Evolutionary conservation across 2,888 invertebrate species (phyloP).

Genomic region (Harpagoxenus sublaevis): DNA sequence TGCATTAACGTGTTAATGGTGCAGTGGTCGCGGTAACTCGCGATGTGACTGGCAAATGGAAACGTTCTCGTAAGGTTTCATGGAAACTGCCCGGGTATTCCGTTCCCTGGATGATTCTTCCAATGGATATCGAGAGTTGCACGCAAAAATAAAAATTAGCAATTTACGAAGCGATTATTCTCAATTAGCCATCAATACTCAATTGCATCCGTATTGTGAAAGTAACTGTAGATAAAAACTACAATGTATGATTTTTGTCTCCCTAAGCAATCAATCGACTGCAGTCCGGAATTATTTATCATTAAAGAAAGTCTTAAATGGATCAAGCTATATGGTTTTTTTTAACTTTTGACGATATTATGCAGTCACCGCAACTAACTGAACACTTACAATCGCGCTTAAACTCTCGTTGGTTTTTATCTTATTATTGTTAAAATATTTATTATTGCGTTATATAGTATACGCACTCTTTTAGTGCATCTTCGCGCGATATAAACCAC

Average conservation of each 20-base stretch:
- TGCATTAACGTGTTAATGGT: slow-evolving; percentile 43
- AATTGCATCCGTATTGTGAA: not conserved
- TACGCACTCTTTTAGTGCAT: not conserved
- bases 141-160: slow-evolving; percentile 30
- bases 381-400: not conserved
- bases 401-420: not conserved
- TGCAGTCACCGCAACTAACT: not conserved
- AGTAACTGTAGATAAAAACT: not conserved
- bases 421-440: slow-evolving; percentile 15
- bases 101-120: slow-evolving; percentile 6
- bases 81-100: not conserved
- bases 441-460: not conserved
- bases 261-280: not conserved
- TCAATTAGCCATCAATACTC: slow-evolving; percentile 19
- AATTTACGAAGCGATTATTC: not conserved
- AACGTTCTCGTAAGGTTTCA: slow-evolving; percentile 36
- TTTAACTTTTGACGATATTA: not conserved
- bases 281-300: not conserved
- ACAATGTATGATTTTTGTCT: not conserved
- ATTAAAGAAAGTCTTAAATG: not conserved
- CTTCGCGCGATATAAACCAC: slow-evolving; percentile 24
- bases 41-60: slow-evolving; percentile 27
- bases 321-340: not conserved
- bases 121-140: slow-evolving; percentile 11
- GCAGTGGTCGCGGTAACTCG: not conserved